These are phyloP conservation scores for Bombus huntii DNA, from an alignment of 1,140 invertebrate species.

Conservation along the genomic window DNA sequence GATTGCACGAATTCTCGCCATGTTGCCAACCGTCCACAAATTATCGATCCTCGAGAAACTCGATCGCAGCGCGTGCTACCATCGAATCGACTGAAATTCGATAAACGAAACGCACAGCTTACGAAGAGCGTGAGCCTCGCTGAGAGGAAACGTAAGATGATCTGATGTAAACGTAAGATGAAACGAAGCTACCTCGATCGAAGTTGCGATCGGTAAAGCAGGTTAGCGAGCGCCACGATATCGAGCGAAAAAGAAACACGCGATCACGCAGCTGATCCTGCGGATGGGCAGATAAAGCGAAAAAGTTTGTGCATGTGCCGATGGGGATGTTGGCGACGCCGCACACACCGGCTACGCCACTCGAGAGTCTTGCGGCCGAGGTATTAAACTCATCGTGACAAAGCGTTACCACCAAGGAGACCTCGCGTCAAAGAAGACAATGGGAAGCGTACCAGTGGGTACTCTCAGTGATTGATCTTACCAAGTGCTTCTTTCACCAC, in stretches of 20 bases:
- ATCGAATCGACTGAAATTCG: too few relatives aligned
- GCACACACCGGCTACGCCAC: not conserved
- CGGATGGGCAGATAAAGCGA: not conserved
- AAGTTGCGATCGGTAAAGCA: too few relatives aligned
- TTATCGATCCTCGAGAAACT: too few relatives aligned
- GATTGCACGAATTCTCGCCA: not conserved
- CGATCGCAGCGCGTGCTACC: too few relatives aligned
- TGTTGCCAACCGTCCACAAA: not conserved
- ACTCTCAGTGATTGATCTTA: conserved; percentile 74
- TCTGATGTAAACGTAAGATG: too few relatives aligned
- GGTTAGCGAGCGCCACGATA: too few relatives aligned
- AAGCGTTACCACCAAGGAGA: conserved; percentile 68
- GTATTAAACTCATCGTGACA: conserved; percentile 59
- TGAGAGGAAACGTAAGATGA: too few relatives aligned
- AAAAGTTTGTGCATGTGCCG: conserved; percentile 12
- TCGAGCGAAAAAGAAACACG: not conserved
- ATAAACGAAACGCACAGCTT: too few relatives aligned
- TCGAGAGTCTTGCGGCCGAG: conserved; percentile 7
- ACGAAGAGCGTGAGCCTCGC: too few relatives aligned
- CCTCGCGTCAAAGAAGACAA: conserved; percentile 74
- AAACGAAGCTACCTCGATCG: too few relatives aligned
- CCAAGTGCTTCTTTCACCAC: conserved; percentile 59
- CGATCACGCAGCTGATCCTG: too few relatives aligned
- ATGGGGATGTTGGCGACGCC: not conserved
- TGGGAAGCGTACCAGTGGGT: conserved; percentile 60